Evolutionary conservation across 1,140 invertebrate genomes (phyloP).

Genomic region (Drosophila takahashii): DNA sequence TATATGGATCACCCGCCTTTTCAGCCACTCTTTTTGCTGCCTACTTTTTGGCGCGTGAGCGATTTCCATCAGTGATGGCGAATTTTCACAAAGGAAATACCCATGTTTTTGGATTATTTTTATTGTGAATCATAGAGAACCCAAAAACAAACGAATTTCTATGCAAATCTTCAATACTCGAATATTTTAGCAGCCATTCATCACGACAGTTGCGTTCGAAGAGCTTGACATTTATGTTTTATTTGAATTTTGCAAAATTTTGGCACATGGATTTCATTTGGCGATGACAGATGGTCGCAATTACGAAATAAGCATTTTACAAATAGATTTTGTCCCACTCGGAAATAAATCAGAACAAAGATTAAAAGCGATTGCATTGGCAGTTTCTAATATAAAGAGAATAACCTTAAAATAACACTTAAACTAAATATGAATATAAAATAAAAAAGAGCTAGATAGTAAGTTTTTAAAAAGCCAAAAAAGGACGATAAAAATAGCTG

Average conservation of each 20-base stretch:
- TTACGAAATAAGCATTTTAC: conserved; percentile 13
- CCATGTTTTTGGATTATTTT: not conserved
- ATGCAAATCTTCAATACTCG: not conserved
- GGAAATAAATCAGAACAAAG: no score
- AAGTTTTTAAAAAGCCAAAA: conserved; percentile 1
- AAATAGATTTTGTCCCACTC: not conserved
- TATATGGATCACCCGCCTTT: not conserved
- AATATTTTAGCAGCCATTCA: not conserved
- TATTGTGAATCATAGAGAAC: not conserved
- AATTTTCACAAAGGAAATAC: not conserved
- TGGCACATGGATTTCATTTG: conserved; percentile 1
- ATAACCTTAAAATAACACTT: no score
- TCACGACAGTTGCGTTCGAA: not conserved
- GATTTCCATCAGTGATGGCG: conserved; percentile 27
- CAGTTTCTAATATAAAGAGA: no score
- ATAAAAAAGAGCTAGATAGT: no score
- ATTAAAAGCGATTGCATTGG: not conserved
- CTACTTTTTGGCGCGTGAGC: conserved; percentile 47
- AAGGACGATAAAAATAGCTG: conserved; percentile 16
- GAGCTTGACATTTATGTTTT: conserved; percentile 13
- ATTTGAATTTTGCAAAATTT: conserved; percentile 8
- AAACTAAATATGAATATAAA: no score
- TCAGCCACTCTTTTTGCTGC: conserved; percentile 17
- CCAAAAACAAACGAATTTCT: not conserved
- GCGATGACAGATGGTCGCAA: conserved; percentile 17